phyloP scores from a whole-genome alignment of 2,113 vertebrate genomes.

The Mandrillus leucophaeus region DNA sequence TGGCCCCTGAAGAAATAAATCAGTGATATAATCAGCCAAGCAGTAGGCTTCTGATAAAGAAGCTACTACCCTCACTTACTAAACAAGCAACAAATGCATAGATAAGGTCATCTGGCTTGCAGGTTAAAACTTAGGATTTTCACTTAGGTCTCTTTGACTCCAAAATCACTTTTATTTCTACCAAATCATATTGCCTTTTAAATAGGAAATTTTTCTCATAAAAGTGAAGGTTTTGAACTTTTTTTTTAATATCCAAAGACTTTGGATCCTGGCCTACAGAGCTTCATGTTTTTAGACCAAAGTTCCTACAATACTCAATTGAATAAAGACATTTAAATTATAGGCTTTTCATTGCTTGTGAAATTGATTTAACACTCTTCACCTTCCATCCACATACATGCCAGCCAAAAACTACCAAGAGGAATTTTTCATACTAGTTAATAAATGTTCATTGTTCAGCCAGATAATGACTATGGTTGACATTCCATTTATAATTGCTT shows the following conservation, averaged over 20 bases:
- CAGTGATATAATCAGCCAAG: neutral
- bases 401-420: neutral
- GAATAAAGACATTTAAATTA: neutral
- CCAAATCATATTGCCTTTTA: neutral
- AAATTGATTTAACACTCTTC: neutral
- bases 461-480: neutral
- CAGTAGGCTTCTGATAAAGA: neutral
- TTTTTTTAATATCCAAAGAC: neutral
- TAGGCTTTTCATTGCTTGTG: conserved; percentile 1
- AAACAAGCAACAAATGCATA: neutral
- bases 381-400: neutral
- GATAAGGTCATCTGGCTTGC: neutral
- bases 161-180: conserved; percentile 23
- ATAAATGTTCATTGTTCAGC: neutral
- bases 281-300: neutral
- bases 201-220: neutral
- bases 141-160: neutral
- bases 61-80: neutral
- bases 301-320: neutral
- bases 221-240: neutral
- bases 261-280: neutral
- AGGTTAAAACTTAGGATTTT: neutral
- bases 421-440: neutral
- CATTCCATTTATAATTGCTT: conserved; percentile 17
- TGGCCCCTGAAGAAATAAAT: neutral